Percentiles rank a stretch among this genome's conserved stretches.
Evolutionary conservation across 2,113 vertebrate species (phyloP).

Genomic region (Phrynocephalus versicolor): DNA sequence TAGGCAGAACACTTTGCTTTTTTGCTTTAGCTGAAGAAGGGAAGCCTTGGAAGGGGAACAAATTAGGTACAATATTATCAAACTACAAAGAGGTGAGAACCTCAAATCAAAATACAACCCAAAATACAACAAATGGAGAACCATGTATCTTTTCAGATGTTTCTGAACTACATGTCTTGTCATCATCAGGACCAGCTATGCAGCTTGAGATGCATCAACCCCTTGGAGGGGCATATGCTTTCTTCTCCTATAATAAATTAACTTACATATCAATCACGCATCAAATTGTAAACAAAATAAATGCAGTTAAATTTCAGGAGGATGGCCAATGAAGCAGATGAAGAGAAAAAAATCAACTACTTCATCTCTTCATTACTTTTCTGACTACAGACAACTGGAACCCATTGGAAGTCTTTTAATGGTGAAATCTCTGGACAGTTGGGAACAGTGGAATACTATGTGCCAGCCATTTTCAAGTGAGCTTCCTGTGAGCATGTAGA

Average conservation of each 20-base stretch:
- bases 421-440: neutral
- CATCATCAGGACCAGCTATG: too few species aligned
- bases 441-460: neutral
- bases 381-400: neutral
- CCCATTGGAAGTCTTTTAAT: neutral
- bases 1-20: too few species aligned
- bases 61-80: neutral
- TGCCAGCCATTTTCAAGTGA: neutral
- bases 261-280: neutral
- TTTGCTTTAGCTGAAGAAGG: neutral
- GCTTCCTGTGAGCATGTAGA: neutral
- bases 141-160: too few species aligned
- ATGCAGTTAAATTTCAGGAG: neutral
- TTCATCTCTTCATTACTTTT: neutral
- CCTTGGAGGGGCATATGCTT: too few species aligned
- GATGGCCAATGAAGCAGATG: too few species aligned
- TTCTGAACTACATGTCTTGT: too few species aligned
- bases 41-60: neutral
- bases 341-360: neutral
- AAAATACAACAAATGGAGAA: too few species aligned
- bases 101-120: neutral
- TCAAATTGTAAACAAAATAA: neutral
- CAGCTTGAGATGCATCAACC: too few species aligned
- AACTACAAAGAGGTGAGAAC: neutral
- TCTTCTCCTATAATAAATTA: neutral